A percentile compares a stretch with the other conserved stretches of the same genome.
phyloP scores from a whole-genome alignment of 2,888 invertebrate genomes.

The Hirtodrosophila cameraria region DNA sequence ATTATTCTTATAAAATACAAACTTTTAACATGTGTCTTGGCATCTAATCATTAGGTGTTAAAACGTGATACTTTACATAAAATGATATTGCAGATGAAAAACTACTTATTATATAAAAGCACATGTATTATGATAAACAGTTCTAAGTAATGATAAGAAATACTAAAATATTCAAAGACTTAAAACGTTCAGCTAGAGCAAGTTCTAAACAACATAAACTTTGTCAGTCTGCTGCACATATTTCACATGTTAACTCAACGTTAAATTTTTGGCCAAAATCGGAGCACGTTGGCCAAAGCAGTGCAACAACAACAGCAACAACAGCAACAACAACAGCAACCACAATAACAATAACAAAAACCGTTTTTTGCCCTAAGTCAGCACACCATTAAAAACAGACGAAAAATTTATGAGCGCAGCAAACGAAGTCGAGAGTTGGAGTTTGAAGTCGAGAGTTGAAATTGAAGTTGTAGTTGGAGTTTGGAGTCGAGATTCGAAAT shows the following conservation, averaged over 20 bases:
- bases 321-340: neutral
- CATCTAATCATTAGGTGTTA: no score
- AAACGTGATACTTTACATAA: no score
- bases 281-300: constrained; percentile 13
- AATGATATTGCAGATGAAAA: no score
- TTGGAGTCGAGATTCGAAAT: constrained; percentile 4
- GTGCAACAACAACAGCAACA: constrained; percentile 1
- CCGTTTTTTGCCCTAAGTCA: constrained; percentile 39
- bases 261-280: constrained; percentile 19
- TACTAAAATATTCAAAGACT: neutral
- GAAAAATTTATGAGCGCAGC: constrained; percentile 34
- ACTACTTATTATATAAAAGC: no score
- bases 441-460: constrained; percentile 8
- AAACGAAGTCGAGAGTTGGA: constrained; percentile 37
- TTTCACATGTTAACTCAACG: constrained; percentile 13
- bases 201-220: neutral
- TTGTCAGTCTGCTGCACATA: constrained; percentile 14
- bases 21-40: no score
- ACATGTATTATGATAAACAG: no score
- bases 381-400: constrained; percentile 36
- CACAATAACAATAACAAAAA: constrained; percentile 10
- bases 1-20: no score
- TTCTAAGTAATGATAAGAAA: no score
- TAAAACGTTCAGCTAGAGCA: no score
- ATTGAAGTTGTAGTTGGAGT: constrained; percentile 12